Base-by-base conservation (phyloP, 2,797 vertebrate species). In the Mus spretus region DNA sequence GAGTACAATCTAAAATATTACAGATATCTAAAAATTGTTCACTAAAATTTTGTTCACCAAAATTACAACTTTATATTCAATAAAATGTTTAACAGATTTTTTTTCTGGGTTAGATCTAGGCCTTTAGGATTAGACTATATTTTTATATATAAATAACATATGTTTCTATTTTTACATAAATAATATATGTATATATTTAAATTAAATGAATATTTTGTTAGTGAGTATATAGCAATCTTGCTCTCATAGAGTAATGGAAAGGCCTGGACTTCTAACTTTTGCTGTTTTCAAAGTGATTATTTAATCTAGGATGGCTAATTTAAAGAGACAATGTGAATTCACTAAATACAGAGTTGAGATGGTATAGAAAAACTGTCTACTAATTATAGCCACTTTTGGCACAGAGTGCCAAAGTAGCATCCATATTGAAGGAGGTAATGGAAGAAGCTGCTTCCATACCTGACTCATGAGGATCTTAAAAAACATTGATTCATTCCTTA, bases 221-320 rank as follows among this genome's bases (percentile, higher is more conserved):
- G 0, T 34, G 10, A 34, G 28, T 89, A 6, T 61, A 79, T 47
- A 79, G 59, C 4, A 59, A n/a, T 26, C 10, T 75, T 89, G 4
- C 0, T 78, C 1, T 63, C 15, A 24, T n/a, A 50, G 4, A 20
- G 19, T 40, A 44, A 6, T 1, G 0, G 0, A 24, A 57, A n/a
- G 44, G 6, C 3, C 4, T 14, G 61, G 3, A 59, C 85, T 65
- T 63, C 14, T 75, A 70, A 12, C 28, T 80, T 90, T 47, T 92
- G 34, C 7, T 67, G 28, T n/a, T 92, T 93, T 87, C 20, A n/a
- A 19, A 53, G 6, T 14, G 50, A 57, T 83, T 47, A 83, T 44
- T 59, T 65, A 20, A 82, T 59, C 28, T 47, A 57, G 19, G 31
- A 6, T 44, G 34, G 11, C n/a, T 77, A 65, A 40, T 87, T 37